These are phyloP conservation scores for Toxotes lorentzi DNA, from an alignment of 2,797 vertebrate genomes.

Conservation along the genomic window DNA sequence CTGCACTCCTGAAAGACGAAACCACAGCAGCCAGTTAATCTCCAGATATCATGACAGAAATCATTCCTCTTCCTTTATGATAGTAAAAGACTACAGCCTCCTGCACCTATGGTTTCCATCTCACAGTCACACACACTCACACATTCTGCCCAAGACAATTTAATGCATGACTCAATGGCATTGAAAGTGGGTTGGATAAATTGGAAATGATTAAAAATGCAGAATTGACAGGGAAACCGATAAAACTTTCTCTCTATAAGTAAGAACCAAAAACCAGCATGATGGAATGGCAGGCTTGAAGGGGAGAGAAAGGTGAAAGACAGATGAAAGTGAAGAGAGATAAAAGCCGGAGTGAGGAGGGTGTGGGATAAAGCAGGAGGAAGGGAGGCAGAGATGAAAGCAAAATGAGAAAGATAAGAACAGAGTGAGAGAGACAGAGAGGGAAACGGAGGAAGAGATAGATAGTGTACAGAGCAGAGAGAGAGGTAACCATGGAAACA, in stretches of 20 bases:
- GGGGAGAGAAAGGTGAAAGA: conserved; percentile 92
- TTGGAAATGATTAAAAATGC: conserved; percentile 87
- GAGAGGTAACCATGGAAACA: conserved; percentile 92
- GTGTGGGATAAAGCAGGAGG: conserved; percentile 91
- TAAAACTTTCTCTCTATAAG: conserved; percentile 88
- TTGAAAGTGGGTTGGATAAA: conserved; percentile 82
- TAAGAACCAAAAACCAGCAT: conserved; percentile 87
- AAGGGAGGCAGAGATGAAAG: conserved; percentile 92
- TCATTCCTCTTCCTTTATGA: conserved; percentile 76
- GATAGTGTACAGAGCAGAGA: conserved; percentile 90
- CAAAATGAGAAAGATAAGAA: conserved; percentile 93
- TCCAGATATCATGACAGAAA: conserved; percentile 81
- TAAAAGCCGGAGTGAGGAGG: conserved; percentile 90
- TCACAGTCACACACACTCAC: conserved; percentile 52
- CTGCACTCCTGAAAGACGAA: conserved; percentile 68
- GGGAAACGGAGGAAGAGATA: conserved; percentile 90
- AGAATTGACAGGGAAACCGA: conserved; percentile 87
- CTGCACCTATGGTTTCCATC: conserved; percentile 76
- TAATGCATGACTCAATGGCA: conserved; percentile 81
- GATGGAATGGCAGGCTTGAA: conserved; percentile 91
- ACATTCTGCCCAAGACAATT: conserved; percentile 76
- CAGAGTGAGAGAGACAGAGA: conserved; percentile 90
- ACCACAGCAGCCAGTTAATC: conserved; percentile 76
- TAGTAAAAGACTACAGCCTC: conserved; percentile 71
- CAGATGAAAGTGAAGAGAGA: conserved; percentile 92